A percentile compares a stretch with the other conserved stretches of the same genome.
Evolutionary conservation across 2,113 vertebrate genomes (phyloP).

Genomic region (Chaetura pelagica): DNA sequence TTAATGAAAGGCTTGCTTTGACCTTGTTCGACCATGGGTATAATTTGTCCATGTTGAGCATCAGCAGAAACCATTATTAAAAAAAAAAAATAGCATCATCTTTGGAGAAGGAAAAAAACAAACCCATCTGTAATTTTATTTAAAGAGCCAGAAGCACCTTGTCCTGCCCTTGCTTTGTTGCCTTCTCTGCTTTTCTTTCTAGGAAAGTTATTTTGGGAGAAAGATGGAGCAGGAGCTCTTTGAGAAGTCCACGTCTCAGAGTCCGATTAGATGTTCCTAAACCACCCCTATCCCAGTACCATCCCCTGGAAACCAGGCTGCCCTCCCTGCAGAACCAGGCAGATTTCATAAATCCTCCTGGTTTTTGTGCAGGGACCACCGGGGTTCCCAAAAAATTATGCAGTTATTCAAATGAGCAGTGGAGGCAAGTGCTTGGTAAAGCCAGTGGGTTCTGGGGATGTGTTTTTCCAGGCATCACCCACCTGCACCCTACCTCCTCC

Average conservation of each 20-base stretch:
- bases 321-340: neutral
- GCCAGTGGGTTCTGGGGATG: neutral
- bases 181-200: neutral
- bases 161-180: neutral
- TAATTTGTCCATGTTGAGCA: conserved; percentile 16
- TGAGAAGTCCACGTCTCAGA: accelerated
- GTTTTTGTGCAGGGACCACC: neutral
- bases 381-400: neutral
- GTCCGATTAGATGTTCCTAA: accelerated
- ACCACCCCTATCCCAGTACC: neutral
- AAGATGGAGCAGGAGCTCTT: neutral
- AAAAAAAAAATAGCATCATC: neutral
- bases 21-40: neutral
- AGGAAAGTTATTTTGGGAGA: neutral
- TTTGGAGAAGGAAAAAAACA: neutral
- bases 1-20: conserved; percentile 51
- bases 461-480: neutral
- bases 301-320: neutral
- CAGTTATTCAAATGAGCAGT: neutral
- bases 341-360: neutral
- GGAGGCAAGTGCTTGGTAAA: neutral
- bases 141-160: neutral
- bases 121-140: neutral
- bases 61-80: conserved; percentile 28
- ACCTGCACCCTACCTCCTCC: neutral